Conservation (phyloP, 2,888 invertebrate species). For the Coenonympha arcania region DNA sequence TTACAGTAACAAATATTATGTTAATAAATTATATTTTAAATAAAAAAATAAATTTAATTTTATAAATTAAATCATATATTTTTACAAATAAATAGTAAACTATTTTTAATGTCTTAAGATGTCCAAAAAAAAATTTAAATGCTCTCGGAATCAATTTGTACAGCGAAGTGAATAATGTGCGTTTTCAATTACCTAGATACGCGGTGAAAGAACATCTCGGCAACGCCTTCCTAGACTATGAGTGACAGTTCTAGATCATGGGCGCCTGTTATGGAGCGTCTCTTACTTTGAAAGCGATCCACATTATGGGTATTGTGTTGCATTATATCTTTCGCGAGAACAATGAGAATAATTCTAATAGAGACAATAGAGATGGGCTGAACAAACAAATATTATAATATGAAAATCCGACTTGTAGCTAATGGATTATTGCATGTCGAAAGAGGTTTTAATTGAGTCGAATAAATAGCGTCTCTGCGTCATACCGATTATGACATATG, state of each 20-base stretch:
- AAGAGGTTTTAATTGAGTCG: too few relatives aligned
- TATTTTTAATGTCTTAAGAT: too few relatives aligned
- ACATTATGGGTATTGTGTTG: constrained; percentile 33
- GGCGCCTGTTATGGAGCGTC: constrained; percentile 29
- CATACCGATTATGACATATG: too few relatives aligned
- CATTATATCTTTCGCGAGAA: constrained; percentile 31
- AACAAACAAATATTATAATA: background rate
- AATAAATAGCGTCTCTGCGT: too few relatives aligned
- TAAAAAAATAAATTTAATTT: too few relatives aligned
- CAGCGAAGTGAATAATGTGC: constrained; percentile 11
- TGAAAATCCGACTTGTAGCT: background rate
- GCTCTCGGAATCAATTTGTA: background rate
- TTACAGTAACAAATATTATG: too few relatives aligned
- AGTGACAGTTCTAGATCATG: constrained; percentile 49
- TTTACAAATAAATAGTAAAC: too few relatives aligned
- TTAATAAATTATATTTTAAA: too few relatives aligned
- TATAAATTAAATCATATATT: too few relatives aligned
- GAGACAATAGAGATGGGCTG: constrained; percentile 26
- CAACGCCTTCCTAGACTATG: constrained; percentile 39
- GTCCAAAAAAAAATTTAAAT: too few relatives aligned
- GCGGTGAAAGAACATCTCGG: constrained; percentile 17
- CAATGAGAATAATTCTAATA: constrained; percentile 31
- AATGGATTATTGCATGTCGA: too few relatives aligned
- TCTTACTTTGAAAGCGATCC: constrained; percentile 35
- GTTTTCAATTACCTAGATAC: constrained; percentile 21